Conservation (phyloP, 2,888 invertebrate genomes). For the Sinohyriopsis cumingii region DNA sequence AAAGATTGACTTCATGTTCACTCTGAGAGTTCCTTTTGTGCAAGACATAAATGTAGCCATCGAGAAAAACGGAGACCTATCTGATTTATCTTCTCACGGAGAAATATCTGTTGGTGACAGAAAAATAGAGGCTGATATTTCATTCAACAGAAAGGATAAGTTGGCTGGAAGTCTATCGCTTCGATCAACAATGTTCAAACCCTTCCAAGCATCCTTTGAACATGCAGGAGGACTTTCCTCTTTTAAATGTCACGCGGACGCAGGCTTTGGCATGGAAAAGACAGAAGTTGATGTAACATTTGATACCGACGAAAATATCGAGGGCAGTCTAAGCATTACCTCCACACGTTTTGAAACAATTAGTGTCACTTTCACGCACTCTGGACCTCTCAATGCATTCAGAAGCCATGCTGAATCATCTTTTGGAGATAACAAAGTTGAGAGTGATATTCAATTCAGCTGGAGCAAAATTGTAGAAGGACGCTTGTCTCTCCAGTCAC, state of each 20-base stretch:
- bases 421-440: no score
- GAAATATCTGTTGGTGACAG: slow-evolving; percentile 3
- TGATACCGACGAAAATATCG: slow-evolving; percentile 18
- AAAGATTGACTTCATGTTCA: no score
- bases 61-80: not conserved
- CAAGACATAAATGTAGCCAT: no score
- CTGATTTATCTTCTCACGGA: slow-evolving; percentile 10
- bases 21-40: no score
- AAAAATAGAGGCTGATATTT: slow-evolving; percentile 4
- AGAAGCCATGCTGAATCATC: not conserved
- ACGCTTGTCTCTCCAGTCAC: slow-evolving; percentile 14
- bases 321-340: slow-evolving; percentile 38
- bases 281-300: slow-evolving; percentile 8
- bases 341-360: slow-evolving; percentile 38
- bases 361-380: slow-evolving; percentile 22
- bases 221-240: slow-evolving; percentile 2
- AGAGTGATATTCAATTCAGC: no score
- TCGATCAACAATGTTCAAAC: not conserved
- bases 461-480: slow-evolving; percentile 7
- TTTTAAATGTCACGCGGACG: slow-evolving; percentile 4
- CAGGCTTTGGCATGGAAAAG: slow-evolving; percentile 1
- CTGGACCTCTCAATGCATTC: not conserved
- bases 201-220: not conserved
- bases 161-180: not conserved
- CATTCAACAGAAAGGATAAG: slow-evolving; percentile 11